These are phyloP conservation scores for Phymastichus coffea DNA, from an alignment of 1,140 invertebrate species.

Conservation along the genomic window DNA sequence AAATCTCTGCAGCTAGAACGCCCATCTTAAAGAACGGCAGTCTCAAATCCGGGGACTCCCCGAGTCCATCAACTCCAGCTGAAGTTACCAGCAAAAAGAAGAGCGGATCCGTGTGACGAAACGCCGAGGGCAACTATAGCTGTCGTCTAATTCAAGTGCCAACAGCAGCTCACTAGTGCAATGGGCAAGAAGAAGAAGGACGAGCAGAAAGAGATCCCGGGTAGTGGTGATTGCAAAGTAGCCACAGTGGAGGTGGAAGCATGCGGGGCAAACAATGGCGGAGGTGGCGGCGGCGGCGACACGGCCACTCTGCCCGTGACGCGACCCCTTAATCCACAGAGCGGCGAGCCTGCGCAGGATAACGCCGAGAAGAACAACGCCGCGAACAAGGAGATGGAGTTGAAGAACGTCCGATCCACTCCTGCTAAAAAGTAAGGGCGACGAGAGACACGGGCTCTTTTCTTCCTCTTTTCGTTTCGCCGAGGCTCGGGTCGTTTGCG, in stretches of 20 bases:
- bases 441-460: too few species aligned
- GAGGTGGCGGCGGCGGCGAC: slow-evolving; percentile 74
- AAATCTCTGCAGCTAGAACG: too few species aligned
- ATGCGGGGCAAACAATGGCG: slow-evolving; percentile 41
- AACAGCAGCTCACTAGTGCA: not conserved
- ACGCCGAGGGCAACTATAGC: not conserved
- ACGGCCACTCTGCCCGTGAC: slow-evolving; percentile 81
- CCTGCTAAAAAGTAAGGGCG: slow-evolving; percentile 74
- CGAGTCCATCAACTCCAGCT: too few species aligned
- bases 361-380: slow-evolving; percentile 77
- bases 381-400: slow-evolving; percentile 83
- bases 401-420: slow-evolving; percentile 78
- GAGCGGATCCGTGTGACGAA: too few species aligned
- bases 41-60: too few species aligned
- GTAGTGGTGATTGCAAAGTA: slow-evolving; percentile 78
- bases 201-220: slow-evolving; percentile 57
- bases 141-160: not conserved
- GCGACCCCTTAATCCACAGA: slow-evolving; percentile 64
- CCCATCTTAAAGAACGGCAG: too few species aligned
- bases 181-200: slow-evolving; percentile 18
- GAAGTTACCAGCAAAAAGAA: too few species aligned
- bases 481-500: too few species aligned
- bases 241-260: slow-evolving; percentile 80
- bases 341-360: slow-evolving; percentile 52
- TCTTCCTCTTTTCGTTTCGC: too few species aligned